Base-by-base conservation (phyloP, 2,888 invertebrate species). In the Escarpia spicata region DNA sequence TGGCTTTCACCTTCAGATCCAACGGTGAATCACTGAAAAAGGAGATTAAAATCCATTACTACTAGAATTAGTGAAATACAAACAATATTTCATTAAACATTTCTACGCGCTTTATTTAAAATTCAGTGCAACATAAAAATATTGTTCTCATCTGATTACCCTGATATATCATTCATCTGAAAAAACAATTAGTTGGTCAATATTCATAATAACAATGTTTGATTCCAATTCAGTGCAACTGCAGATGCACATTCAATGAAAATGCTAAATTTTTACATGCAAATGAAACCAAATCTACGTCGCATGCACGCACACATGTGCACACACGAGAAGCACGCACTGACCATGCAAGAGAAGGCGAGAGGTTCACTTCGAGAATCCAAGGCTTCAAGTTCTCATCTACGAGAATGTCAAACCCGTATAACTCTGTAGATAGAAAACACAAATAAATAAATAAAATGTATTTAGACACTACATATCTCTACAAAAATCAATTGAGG, bases 361-460 rank as follows among this genome's bases (percentile, higher is more conserved):
- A 99, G 43, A 99, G 97, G 96, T 99, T 99, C 44, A 99, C 98
- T 97, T 99, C 99, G 93, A 99, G 96, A 90, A 99, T 97, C 99
- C 99, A 99, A 0, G 99, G 99, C 96, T 99, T 99, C 95, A 99
- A 97, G 95, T 98, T 97, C 94, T 98, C 98, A 96, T 99, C 99
- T 92, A 99, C 97, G 92, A 99, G 97, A 95, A 99, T 98, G 96
- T 99, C 99, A 96, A 99, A 99, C 44, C 99, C 99, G 96, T 98
- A 99, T 89, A 99, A 96, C 96, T 98, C 98, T 96, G 95, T 44
- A 95, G 95, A n/a, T 43, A 92, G n/a, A 75, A 75, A 52, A 12
- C 0, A 12, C 52, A 52, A 52, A 52, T 52, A 52, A 52, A 52
- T 12, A 52, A 12, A 9, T 9, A 9, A 52, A 37, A 37, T 37